Base-by-base conservation (phyloP, 1,140 invertebrate genomes). In the Diachasma alloeum region DNA sequence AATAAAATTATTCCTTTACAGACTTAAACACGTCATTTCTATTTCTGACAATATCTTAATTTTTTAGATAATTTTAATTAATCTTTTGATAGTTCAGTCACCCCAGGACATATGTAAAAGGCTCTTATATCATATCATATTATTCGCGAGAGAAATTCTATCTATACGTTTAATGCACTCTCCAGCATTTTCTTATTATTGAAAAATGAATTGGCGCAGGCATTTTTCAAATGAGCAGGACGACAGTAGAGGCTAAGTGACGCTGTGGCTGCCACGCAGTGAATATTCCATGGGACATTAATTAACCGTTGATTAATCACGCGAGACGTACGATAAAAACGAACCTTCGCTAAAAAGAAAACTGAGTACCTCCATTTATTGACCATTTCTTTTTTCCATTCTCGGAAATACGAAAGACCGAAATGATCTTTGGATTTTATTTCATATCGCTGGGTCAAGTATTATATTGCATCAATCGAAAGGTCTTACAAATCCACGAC, bases 291-390 rank as follows among this genome's bases (percentile, higher is more conserved):
- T 9, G 31, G 31, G 19, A 78, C 80, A 84, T 85, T 85, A 86
- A 85, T 85, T 85, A 84, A 79, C 80, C 75, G 24, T 81, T 86
- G 83, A 86, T 86, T 85, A 85, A 84, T 86, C 82, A 83, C 79
- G 75, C 69, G 67, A 79, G 68, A 75, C 72, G 75, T 42, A 73
- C 63, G 82, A 85, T 82, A 84, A 85, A 85, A 84, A 83, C 44
- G 10, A 46, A 11, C 44, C 44, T 46, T 11, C n/a, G 44, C 44
- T 46, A 36, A 26, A 48, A 22, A 56, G 24, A 26, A 72, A 72
- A 48, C 17, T 31, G 19, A 44, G 66, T n/a, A 42, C 11, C 8
- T 24, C 37, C 13, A 24, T 74, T 68, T 24, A 26, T 46, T 46
- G 44, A 11, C 44, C 44, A 31, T 31, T 31, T 31, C 6, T 31